Conservation (phyloP, 2,888 invertebrate species). For the Drosophila buzzatii region DNA sequence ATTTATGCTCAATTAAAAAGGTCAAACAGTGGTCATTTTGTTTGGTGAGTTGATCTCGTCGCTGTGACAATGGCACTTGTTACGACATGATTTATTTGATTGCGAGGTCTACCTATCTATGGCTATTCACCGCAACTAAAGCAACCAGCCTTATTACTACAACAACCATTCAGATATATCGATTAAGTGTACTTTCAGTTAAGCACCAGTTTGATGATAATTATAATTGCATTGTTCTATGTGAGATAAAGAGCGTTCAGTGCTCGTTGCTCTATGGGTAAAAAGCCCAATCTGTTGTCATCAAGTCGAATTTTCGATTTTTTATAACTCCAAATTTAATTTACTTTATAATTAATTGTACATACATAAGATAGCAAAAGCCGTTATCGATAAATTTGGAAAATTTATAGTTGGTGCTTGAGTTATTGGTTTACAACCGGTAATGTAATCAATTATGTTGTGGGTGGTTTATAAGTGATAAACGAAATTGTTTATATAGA, state of each 20-base stretch:
- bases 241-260: not conserved
- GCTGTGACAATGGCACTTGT: constrained; percentile 70
- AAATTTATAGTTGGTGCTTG: too few relatives aligned
- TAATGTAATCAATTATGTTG: too few relatives aligned
- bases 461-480: too few relatives aligned
- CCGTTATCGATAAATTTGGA: too few relatives aligned
- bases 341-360: too few relatives aligned
- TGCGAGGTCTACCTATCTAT: constrained; percentile 38
- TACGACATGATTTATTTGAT: constrained; percentile 57
- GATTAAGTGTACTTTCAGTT: constrained; percentile 7
- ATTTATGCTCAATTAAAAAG: constrained; percentile 81
- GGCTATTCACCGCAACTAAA: constrained; percentile 42
- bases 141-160: constrained; percentile 8
- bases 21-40: constrained; percentile 71
- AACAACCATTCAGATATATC: constrained; percentile 3
- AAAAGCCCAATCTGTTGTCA: too few relatives aligned
- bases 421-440: too few relatives aligned
- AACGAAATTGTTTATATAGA: too few relatives aligned
- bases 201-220: constrained; percentile 6
- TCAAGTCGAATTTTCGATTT: too few relatives aligned
- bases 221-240: constrained; percentile 20
- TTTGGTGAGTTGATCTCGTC: constrained; percentile 52
- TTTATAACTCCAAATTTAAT: too few relatives aligned
- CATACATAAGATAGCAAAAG: too few relatives aligned
- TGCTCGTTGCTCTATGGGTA: too few relatives aligned